phyloP scores from a whole-genome alignment of 2,797 vertebrate genomes.

The Dicrostonyx torquatus region DNA sequence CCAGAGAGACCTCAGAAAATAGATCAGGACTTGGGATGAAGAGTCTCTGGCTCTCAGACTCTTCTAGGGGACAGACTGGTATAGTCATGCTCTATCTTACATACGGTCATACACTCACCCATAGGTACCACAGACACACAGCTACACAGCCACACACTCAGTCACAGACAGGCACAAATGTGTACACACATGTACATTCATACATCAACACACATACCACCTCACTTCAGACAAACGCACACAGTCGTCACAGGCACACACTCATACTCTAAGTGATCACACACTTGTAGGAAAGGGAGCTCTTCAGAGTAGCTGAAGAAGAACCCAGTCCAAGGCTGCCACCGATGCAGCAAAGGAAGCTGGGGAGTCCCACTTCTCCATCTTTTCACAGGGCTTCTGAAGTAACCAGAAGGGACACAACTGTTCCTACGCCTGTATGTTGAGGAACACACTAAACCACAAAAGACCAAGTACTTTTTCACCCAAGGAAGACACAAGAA shows the following conservation, averaged over 20 bases:
- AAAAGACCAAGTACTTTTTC: neutral
- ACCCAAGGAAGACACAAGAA: neutral
- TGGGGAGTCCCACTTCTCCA: too few relatives aligned
- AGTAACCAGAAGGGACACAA: too few relatives aligned
- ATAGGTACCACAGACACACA: neutral
- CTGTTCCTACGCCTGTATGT: neutral
- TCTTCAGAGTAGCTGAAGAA: neutral
- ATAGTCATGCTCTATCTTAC: neutral
- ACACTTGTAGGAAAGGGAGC: neutral
- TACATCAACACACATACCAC: neutral
- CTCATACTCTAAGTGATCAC: neutral
- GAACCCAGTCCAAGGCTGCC: neutral
- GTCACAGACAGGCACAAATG: neutral
- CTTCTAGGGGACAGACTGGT: too few relatives aligned
- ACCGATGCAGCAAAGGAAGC: fast-evolving
- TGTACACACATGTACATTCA: neutral
- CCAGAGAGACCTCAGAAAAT: fast-evolving
- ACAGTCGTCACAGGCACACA: too few relatives aligned
- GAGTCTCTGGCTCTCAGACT: neutral
- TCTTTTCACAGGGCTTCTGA: neutral
- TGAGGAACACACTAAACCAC: neutral
- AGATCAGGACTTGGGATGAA: too few relatives aligned
- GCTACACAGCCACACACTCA: neutral
- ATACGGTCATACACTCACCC: neutral
- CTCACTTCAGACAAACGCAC: neutral